Conservation (phyloP, 1,140 invertebrate species). For the Camponotus vicinus region DNA sequence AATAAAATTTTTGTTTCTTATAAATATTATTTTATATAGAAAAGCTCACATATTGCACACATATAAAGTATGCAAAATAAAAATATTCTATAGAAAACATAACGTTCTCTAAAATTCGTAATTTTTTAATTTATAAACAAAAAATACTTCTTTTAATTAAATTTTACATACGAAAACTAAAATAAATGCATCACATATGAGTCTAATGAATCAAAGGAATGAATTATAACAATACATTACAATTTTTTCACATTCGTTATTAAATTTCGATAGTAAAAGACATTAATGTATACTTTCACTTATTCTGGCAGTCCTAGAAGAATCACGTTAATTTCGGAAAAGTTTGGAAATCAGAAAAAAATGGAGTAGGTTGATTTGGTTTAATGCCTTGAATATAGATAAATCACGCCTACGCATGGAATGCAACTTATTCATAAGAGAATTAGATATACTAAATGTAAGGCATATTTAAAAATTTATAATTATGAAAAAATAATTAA, state of each 20-base stretch:
- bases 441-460: background rate
- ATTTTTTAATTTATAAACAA: background rate
- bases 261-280: slow-evolving; percentile 7
- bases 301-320: background rate
- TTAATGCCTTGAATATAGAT: slow-evolving; percentile 79
- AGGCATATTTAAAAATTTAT: background rate
- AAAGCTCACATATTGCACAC: too few relatives aligned
- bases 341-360: slow-evolving; percentile 58
- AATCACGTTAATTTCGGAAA: background rate
- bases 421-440: slow-evolving; percentile 14
- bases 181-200: background rate
- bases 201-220: background rate
- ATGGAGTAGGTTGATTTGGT: slow-evolving; percentile 74
- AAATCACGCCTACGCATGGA: background rate
- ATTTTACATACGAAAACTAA: background rate
- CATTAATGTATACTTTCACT: slow-evolving; percentile 1
- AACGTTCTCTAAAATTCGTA: background rate
- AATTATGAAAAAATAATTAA: background rate
- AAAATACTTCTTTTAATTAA: background rate
- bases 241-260: background rate
- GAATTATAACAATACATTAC: background rate
- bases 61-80: background rate
- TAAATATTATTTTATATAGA: too few relatives aligned
- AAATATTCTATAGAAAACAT: background rate
- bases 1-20: too few relatives aligned